Evolutionary conservation across 1,140 invertebrate species (phyloP).

Genomic region (Littorina saxatilis): DNA sequence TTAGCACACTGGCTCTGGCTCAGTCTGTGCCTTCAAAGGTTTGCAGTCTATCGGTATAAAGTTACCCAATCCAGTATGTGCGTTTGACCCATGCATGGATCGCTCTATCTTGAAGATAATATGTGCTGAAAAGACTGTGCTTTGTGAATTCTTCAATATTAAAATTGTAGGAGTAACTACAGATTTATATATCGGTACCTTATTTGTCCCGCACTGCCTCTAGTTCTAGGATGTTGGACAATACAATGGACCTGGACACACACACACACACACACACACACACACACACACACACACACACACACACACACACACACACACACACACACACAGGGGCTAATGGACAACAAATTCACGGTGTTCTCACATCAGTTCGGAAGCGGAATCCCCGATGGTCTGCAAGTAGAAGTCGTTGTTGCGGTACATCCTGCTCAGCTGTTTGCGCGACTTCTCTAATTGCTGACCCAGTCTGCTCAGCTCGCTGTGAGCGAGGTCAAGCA

Average conservation of each 20-base stretch:
- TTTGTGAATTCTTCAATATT: too few relatives aligned
- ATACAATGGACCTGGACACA: neutral
- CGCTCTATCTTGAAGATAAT: too few relatives aligned
- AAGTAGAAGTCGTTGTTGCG: slow-evolving; percentile 58
- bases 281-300: slow-evolving; percentile 21
- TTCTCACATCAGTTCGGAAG: neutral
- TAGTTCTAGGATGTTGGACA: too few relatives aligned
- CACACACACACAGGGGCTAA: neutral
- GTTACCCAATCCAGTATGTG: too few relatives aligned
- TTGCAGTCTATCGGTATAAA: too few relatives aligned
- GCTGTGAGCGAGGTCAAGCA: slow-evolving; percentile 23
- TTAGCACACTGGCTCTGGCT: too few relatives aligned
- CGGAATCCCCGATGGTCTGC: slow-evolving; percentile 49
- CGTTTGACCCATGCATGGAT: too few relatives aligned
- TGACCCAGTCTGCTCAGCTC: slow-evolving; percentile 41
- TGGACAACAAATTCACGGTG: neutral
- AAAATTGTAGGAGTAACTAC: too few relatives aligned
- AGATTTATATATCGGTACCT: too few relatives aligned
- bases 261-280: slow-evolving; percentile 21
- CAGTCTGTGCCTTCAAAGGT: too few relatives aligned
- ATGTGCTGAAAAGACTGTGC: too few relatives aligned
- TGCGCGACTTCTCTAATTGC: slow-evolving; percentile 43
- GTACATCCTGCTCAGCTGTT: slow-evolving; percentile 54
- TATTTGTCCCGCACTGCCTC: too few relatives aligned
- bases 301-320: slow-evolving; percentile 3